A percentile compares a stretch with the other conserved stretches of the same genome.
phyloP scores from a whole-genome alignment of 2,113 vertebrate species.

The Crypturellus undulatus region DNA sequence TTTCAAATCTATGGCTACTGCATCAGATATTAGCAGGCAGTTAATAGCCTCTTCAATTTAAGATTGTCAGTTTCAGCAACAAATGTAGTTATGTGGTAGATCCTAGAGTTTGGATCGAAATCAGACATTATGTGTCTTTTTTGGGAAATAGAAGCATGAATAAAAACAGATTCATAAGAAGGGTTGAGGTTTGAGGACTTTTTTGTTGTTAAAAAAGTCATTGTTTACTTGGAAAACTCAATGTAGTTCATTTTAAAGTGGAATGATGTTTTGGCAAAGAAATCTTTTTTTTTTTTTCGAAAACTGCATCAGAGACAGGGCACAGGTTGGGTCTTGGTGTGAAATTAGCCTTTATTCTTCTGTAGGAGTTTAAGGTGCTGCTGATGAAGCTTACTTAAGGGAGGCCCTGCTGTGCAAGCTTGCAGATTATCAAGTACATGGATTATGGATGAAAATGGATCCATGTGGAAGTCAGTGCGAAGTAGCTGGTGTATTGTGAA shows the following conservation, averaged over 20 bases:
- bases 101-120: not conserved
- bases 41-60: not conserved
- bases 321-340: not conserved
- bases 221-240: not conserved
- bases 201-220: not conserved
- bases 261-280: not conserved
- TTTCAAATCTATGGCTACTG: not conserved
- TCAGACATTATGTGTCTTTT: accelerated
- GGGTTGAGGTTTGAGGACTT: not conserved
- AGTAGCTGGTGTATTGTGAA: not conserved
- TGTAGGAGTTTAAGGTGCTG: not conserved
- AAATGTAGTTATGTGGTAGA: not conserved
- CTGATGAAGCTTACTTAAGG: not conserved
- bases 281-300: not conserved
- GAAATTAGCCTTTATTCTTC: not conserved
- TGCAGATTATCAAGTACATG: not conserved
- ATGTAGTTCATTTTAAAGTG: not conserved
- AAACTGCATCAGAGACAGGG: not conserved
- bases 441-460: not conserved
- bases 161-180: not conserved
- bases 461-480: not conserved
- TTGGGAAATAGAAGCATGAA: not conserved
- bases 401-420: not conserved
- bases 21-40: not conserved
- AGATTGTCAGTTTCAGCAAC: not conserved